These are phyloP conservation scores for Petrophora chlorosata DNA, from an alignment of 2,888 invertebrate genomes.

Conservation along the genomic window DNA sequence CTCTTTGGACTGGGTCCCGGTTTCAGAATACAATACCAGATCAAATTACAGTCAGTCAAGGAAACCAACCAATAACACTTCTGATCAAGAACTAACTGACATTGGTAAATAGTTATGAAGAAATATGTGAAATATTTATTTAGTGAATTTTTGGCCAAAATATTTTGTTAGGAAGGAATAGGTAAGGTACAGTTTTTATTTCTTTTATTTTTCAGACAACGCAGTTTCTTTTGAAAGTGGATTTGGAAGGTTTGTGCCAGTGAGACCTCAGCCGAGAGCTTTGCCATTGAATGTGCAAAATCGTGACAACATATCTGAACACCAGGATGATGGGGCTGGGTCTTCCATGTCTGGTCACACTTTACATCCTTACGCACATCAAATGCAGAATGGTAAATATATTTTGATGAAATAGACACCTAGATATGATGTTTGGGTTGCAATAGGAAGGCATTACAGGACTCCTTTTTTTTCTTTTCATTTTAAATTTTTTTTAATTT, in stretches of 20 bases:
- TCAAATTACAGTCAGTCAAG: slow-evolving; percentile 76
- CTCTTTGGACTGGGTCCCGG: slow-evolving; percentile 81
- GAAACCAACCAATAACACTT: slow-evolving; percentile 76
- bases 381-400: slow-evolving; percentile 75
- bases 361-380: slow-evolving; percentile 74
- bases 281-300: slow-evolving; percentile 74
- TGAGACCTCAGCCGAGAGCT: slow-evolving; percentile 77
- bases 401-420: too few species aligned
- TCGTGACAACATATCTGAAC: slow-evolving; percentile 68
- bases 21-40: slow-evolving; percentile 78
- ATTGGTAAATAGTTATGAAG: slow-evolving; percentile 62
- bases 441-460: too few species aligned
- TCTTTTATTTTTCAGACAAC: slow-evolving; percentile 65
- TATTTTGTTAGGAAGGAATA: too few species aligned
- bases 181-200: too few species aligned
- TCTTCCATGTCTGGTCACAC: slow-evolving; percentile 67
- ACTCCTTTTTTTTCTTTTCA: neutral
- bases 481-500: too few species aligned
- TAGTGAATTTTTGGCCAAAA: too few species aligned
- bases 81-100: slow-evolving; percentile 77
- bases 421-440: too few species aligned
- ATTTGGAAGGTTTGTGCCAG: slow-evolving; percentile 79
- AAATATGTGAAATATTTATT: neutral
- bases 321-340: slow-evolving; percentile 67
- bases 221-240: slow-evolving; percentile 75